Percentiles rank a stretch among this genome's conserved stretches.
phyloP scores from a whole-genome alignment of 92 coral and sea anemone genomes.

The Actinernus sp. region DNA sequence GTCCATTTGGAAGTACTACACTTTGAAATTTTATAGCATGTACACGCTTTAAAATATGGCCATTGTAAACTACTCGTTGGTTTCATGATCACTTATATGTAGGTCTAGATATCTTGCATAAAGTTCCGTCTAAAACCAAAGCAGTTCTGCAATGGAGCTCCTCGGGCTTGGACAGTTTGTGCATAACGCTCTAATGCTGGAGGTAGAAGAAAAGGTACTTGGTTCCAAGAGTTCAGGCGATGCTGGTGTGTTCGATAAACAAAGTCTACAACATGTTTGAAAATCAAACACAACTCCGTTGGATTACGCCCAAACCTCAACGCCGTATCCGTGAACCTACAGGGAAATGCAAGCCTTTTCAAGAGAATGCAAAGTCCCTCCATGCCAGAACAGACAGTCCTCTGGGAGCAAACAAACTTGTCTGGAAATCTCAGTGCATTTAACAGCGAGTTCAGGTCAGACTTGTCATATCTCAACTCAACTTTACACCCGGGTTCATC shows the following conservation, averaged over 20 bases:
- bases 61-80: too few relatives aligned
- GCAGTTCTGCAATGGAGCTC: too few relatives aligned
- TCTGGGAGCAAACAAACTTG: slow-evolving; percentile 55
- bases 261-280: slow-evolving; percentile 21
- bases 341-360: slow-evolving; percentile 61
- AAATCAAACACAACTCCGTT: slow-evolving; percentile 55
- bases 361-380: slow-evolving; percentile 63
- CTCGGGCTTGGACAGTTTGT: slow-evolving; percentile 32
- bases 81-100: too few relatives aligned
- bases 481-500: slow-evolving; percentile 43
- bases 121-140: too few relatives aligned
- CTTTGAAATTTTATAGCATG: too few relatives aligned
- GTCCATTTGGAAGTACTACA: slow-evolving; percentile 40
- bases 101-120: too few relatives aligned
- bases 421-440: slow-evolving; percentile 36
- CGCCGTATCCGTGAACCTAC: slow-evolving; percentile 58
- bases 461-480: slow-evolving; percentile 48
- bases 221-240: slow-evolving; percentile 50
- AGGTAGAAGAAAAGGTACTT: slow-evolving; percentile 49
- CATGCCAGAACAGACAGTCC: slow-evolving; percentile 53
- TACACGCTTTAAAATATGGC: too few relatives aligned
- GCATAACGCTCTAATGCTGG: slow-evolving; percentile 27
- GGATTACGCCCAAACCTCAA: slow-evolving; percentile 58
- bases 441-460: slow-evolving; percentile 28
- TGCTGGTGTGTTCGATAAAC: slow-evolving; percentile 38